Percentiles rank a stretch among this genome's conserved stretches.
phyloP scores from a whole-genome alignment of 1,140 invertebrate species.

The Penaeus chinensis region DNA sequence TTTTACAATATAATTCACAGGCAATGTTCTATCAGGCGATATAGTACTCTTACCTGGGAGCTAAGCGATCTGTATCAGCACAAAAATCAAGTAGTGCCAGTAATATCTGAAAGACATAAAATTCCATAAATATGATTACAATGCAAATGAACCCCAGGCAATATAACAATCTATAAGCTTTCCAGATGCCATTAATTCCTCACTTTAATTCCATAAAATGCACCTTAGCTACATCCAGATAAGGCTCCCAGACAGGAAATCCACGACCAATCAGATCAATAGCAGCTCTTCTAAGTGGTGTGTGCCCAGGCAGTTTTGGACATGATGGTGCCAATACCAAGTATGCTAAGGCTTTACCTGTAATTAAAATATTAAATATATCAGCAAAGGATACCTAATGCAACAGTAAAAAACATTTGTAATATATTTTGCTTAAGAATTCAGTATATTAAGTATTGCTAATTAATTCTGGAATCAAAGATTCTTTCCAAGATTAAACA shows the following conservation, averaged over 20 bases:
- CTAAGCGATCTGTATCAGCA: constrained; percentile 54
- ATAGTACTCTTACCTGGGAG: constrained; percentile 61
- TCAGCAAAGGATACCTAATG: not conserved
- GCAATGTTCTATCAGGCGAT: not conserved
- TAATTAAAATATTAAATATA: constrained; percentile 57
- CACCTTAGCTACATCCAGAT: constrained; percentile 95
- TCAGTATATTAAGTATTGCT: no score
- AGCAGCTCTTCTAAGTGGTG: constrained; percentile 90
- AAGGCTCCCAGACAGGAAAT: constrained; percentile 99
- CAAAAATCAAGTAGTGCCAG: constrained; percentile 61
- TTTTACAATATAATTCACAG: not conserved
- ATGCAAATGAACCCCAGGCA: not conserved
- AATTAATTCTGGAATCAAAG: no score
- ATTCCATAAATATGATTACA: not conserved
- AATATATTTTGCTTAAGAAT: not conserved
- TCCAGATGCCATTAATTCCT: no score
- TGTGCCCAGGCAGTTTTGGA: constrained; percentile 85
- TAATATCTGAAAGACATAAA: constrained; percentile 66
- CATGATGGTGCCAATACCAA: constrained; percentile 88
- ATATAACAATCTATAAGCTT: not conserved
- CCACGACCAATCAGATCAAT: constrained; percentile 96
- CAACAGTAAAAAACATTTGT: not conserved
- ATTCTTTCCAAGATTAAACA: no score
- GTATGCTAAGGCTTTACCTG: constrained; percentile 89
- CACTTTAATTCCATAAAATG: constrained; percentile 77